Evolutionary conservation across 2,888 invertebrate genomes (phyloP).

Genomic region (Andrena marginata): DNA sequence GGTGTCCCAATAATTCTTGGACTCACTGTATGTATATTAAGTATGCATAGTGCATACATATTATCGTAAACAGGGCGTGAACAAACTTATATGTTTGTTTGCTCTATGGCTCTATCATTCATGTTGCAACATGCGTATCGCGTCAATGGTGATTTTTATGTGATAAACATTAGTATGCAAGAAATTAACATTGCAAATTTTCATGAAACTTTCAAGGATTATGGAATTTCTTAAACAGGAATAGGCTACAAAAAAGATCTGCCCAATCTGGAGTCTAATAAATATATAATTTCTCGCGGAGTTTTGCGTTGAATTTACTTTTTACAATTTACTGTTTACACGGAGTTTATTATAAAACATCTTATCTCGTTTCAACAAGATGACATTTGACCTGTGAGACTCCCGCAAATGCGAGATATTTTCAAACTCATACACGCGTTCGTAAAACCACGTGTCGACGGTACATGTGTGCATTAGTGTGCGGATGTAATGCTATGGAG

Average conservation of each 20-base stretch:
- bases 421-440: conserved; percentile 12
- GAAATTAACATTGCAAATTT: neutral
- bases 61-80: no score
- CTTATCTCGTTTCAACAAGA: conserved; percentile 52
- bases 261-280: no score
- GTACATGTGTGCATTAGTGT: neutral
- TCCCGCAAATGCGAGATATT: conserved; percentile 58
- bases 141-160: no score
- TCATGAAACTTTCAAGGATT: no score
- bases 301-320: neutral
- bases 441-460: neutral
- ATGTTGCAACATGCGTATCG: no score
- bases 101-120: no score
- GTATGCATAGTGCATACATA: no score
- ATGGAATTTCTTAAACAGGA: no score
- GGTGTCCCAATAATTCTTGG: no score
- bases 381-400: conserved; percentile 61
- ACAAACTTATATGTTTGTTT: no score
- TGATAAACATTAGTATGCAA: neutral
- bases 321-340: conserved; percentile 5
- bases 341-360: conserved; percentile 3
- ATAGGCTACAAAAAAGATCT: no score
- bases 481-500: conserved; percentile 23
- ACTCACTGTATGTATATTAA: no score
- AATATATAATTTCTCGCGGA: neutral